Base-by-base conservation (phyloP, 1,140 invertebrate species). In the Lordiphosa collinella region DNA sequence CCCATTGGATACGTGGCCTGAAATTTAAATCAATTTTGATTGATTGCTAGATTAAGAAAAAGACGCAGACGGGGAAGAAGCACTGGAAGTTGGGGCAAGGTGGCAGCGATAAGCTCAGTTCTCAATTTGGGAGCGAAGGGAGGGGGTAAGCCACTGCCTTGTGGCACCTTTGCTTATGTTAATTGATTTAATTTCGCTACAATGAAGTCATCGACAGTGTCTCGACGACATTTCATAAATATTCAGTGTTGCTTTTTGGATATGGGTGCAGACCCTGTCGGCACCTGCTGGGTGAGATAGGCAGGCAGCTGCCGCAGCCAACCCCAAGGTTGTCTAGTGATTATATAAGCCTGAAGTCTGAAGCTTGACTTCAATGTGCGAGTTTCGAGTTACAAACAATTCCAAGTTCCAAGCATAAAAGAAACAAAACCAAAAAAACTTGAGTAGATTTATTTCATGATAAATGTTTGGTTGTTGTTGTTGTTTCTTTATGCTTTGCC, bases 11-110 rank as follows among this genome's bases (percentile, higher is more conserved):
- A 78, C 67, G 72, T 60, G 72, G 68, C 59, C 75, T 75, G 75
- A 85, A 85, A 85, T 86, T 85, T 65, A 86, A 85, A 85, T 85
- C 71, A 85, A 73, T 82, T 58, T 85, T 86, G 80, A 85, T 85
- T 85, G 80, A 85, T 85, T 86, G 80, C 59, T 50, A 67, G 80
- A 85, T 85, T 86, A 82, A 61, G 37, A 54, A 22, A 49, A 34
- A 43, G 44, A 18, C 8, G 29, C 41, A 31, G 41, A 44, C n/a
- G 34, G 12, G 6, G 1, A 31, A 29, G 7, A 22, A 38, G 14
- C 2, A 35, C 16, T 38, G 14, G 32, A 52, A 51, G 25, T 10
- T 44, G 60, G 36, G 64, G 35, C 48, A 64, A 47, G 49, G 53
- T 60, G 62, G 61, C 47, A 53, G n/a, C 47, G 56, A 73, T 71